Evolutionary conservation across 1,140 invertebrate genomes (phyloP), one percentile per base, ranked within the genome.

Genomic region (Temnothorax curvispinosus): DNA sequence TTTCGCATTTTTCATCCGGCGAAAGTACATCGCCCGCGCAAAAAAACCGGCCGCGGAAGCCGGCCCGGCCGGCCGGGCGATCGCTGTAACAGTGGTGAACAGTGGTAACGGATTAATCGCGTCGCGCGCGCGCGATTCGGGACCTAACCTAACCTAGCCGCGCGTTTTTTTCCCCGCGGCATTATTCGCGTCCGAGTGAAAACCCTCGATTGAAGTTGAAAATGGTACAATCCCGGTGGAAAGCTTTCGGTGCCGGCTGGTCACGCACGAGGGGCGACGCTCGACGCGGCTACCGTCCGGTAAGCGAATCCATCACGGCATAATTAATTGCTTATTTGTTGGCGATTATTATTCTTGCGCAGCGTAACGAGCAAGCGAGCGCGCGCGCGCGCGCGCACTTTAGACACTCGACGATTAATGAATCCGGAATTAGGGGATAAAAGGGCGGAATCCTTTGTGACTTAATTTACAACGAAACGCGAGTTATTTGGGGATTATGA

Each of bases 241-340:
- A 82, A 74, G 38, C 50, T 35, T 15, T 8, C 52, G 18, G n/a
- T 15, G 56, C 21, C 27, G 21, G 5, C 2, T 1, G 32, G 7
- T 15, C 50, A 3, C 18, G 8, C 58, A 35, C 15, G 13, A 27
- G 27, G 6, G 15, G 11, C 75, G 44, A n/a, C 2, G 3, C 35
- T 27, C 15, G 13, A 21, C 15, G 13, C 35, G 15, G 67, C 6
- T 72, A 72, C 11, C 9, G 80, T 60, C 11, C 13, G 35, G 35
- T 60, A 52, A 82, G 54, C n/a, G 35, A 82, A 27, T 60, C 44
- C 41, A 35, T 56, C 4, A 38, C n/a, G 21, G 21, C 18, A 72
- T 82, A 71, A 82, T 82, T 74, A 72, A 72, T 74, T 35, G 52
- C 41, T 47, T 47, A 47, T 74, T 47, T 60, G 44, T 47, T 74